A percentile compares a stretch with the other conserved stretches of the same genome.
Evolutionary conservation across 2,113 vertebrate genomes (phyloP).

Genomic region (Forbesichthys agassizii): DNA sequence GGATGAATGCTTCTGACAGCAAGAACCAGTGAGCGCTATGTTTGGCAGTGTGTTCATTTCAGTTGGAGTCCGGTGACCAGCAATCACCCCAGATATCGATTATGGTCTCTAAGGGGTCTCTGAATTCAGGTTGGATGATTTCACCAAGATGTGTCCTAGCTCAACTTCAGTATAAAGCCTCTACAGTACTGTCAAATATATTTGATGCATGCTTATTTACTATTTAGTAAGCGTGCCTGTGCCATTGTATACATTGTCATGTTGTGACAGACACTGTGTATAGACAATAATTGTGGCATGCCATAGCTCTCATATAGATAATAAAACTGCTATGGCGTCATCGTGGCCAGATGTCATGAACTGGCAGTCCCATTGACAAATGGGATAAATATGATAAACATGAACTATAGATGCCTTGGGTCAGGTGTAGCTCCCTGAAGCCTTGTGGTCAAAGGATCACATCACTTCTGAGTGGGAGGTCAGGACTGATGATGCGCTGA

Average conservation of each 20-base stretch:
- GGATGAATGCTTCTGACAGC: constrained; percentile 11
- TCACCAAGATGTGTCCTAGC: background rate
- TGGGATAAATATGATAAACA: constrained; percentile 46
- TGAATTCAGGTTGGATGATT: background rate
- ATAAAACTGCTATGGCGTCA: constrained; percentile 7
- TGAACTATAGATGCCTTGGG: constrained; percentile 43
- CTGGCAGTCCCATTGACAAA: constrained; percentile 34
- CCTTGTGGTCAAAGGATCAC: too few species aligned
- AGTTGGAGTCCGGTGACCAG: constrained; percentile 7
- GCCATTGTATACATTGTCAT: background rate
- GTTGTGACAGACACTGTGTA: too few species aligned
- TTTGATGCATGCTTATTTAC: background rate
- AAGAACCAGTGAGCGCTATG: constrained; percentile 1
- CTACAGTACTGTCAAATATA: background rate
- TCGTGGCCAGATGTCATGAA: constrained; percentile 47
- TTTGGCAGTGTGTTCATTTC: constrained; percentile 14
- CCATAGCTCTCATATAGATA: background rate
- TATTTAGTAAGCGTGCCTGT: background rate
- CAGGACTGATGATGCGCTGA: too few species aligned
- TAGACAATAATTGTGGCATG: background rate
- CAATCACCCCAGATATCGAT: constrained; percentile 15
- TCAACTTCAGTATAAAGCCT: background rate
- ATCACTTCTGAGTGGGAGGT: too few species aligned
- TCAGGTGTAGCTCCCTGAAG: constrained; percentile 42
- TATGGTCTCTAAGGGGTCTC: constrained; percentile 2